Conservation (phyloP, 2,797 vertebrate genomes). For the Clarias platycephalus region DNA sequence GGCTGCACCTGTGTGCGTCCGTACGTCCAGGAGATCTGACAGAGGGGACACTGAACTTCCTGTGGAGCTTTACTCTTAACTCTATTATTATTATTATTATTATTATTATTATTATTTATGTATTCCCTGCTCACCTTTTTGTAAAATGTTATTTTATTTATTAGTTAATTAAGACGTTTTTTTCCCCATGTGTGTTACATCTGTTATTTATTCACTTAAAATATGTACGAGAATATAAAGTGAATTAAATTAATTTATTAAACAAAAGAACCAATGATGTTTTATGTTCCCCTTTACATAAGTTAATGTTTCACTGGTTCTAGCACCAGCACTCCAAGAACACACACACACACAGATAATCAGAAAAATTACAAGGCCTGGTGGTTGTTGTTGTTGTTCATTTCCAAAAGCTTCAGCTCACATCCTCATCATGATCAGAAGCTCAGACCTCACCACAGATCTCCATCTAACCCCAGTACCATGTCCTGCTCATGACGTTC, state of each 20-base stretch:
- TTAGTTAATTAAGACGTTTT: background rate
- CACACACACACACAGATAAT: background rate
- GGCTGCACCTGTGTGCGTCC: slow-evolving; percentile 79
- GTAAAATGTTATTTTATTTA: slow-evolving; percentile 17
- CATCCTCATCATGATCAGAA: background rate
- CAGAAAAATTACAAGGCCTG: background rate
- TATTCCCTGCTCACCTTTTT: background rate
- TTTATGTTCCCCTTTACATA: background rate
- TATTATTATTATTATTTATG: background rate
- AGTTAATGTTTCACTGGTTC: background rate
- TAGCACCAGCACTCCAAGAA: background rate
- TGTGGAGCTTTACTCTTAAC: slow-evolving; percentile 32
- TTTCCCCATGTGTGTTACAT: background rate
- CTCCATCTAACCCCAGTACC: too few relatives aligned
- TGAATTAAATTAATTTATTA: slow-evolving; percentile 35
- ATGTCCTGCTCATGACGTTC: too few relatives aligned
- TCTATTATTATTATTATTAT: background rate
- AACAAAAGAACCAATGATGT: background rate
- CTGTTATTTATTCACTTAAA: slow-evolving; percentile 58
- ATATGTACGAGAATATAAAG: slow-evolving; percentile 18
- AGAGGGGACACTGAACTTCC: slow-evolving; percentile 1
- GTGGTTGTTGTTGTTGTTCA: background rate
- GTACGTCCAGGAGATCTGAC: slow-evolving; percentile 49
- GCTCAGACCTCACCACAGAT: background rate
- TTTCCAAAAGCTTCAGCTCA: background rate